Percentiles rank a stretch among this genome's conserved stretches.
Conservation (phyloP, 92 coral and sea anemone species). For the Blastomussa wellsi region DNA sequence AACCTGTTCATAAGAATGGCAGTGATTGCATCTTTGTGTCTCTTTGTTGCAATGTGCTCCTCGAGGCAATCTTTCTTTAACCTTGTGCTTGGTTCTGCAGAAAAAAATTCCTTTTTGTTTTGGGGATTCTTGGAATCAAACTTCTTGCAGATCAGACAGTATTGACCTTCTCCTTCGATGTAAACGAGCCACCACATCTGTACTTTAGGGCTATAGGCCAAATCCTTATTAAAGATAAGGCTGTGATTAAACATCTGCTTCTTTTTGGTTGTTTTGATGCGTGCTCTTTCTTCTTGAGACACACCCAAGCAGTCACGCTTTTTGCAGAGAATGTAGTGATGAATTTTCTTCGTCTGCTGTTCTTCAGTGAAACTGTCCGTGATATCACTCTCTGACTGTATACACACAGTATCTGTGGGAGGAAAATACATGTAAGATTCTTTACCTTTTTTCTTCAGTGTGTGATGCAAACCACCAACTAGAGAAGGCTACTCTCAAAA, state of each 20-base stretch:
- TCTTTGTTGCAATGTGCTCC: conserved; percentile 40
- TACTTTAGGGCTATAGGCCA: conserved; percentile 26
- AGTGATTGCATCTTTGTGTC: conserved; percentile 25
- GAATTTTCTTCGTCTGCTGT: conserved; percentile 31
- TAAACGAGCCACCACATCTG: conserved; percentile 50
- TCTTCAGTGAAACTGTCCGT: conserved; percentile 33
- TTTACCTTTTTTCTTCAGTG: background rate
- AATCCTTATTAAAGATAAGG: conserved; percentile 37
- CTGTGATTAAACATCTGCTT: conserved; percentile 46
- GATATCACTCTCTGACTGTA: conserved; percentile 20
- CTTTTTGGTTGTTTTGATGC: conserved; percentile 28
- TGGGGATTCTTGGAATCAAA: conserved; percentile 26
- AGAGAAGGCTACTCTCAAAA: too few species aligned
- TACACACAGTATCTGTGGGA: conserved; percentile 4
- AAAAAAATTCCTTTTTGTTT: conserved; percentile 25
- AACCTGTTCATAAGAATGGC: conserved; percentile 38
- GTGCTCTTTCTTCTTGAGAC: conserved; percentile 31
- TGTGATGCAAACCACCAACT: too few species aligned
- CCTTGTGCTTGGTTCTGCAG: conserved; percentile 35
- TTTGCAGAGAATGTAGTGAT: conserved; percentile 38
- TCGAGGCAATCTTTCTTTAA: conserved; percentile 25
- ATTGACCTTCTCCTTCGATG: conserved; percentile 23
- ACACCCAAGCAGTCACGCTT: conserved; percentile 40
- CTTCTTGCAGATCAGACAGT: conserved; percentile 35
- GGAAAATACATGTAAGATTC: background rate